phyloP scores from a whole-genome alignment of 92 coral and sea anemone genomes.

The Parazoanthus swiftii region DNA sequence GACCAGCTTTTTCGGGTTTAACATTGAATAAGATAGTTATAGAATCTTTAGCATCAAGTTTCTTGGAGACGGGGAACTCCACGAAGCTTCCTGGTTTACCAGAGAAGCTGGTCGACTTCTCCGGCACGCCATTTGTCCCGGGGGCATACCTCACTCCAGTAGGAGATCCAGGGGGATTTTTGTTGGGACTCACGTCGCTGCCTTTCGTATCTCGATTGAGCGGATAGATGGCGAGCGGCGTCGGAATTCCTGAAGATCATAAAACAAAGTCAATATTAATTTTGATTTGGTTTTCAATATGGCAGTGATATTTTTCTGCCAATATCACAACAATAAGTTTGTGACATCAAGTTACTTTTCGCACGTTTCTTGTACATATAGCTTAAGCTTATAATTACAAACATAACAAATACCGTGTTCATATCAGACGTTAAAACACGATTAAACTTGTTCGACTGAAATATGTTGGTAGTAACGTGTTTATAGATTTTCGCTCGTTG shows the following conservation, averaged over 20 bases:
- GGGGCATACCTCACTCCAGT: slow-evolving; percentile 65
- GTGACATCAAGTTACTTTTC: neutral
- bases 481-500: too few relatives aligned
- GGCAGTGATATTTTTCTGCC: neutral
- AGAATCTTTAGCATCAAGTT: slow-evolving; percentile 60
- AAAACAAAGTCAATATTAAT: neutral
- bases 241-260: slow-evolving; percentile 64
- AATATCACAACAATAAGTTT: neutral
- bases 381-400: too few relatives aligned
- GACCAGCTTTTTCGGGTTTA: slow-evolving; percentile 67
- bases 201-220: slow-evolving; percentile 62
- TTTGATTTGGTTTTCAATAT: neutral
- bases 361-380: too few relatives aligned
- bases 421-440: too few relatives aligned
- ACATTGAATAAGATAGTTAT: slow-evolving; percentile 80
- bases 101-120: slow-evolving; percentile 66
- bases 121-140: slow-evolving; percentile 74
- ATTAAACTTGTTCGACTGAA: too few relatives aligned
- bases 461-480: too few relatives aligned
- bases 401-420: too few relatives aligned
- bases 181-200: slow-evolving; percentile 73
- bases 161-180: slow-evolving; percentile 62
- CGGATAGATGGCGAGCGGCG: slow-evolving; percentile 73
- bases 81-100: slow-evolving; percentile 71
- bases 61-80: slow-evolving; percentile 75